A percentile compares a stretch with the other conserved stretches of the same genome.
Evolutionary conservation across 2,797 vertebrate species (phyloP).

Genomic region (Semotilus atromaculatus): DNA sequence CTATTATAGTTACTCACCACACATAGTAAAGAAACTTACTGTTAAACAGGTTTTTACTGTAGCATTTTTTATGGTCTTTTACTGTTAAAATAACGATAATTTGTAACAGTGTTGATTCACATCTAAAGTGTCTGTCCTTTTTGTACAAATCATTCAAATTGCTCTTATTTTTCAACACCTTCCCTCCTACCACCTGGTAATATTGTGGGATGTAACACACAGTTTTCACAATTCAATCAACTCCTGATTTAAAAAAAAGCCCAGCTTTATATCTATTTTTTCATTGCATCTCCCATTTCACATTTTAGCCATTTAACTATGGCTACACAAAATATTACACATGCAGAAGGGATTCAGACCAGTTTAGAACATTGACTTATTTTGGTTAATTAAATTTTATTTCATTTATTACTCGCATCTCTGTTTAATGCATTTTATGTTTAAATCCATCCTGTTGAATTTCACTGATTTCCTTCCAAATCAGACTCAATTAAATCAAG

Average conservation of each 20-base stretch:
- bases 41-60: too few species aligned
- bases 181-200: background rate
- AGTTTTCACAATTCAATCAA: background rate
- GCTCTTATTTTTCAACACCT: background rate
- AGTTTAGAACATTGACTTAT: background rate
- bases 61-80: too few species aligned
- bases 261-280: background rate
- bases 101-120: background rate
- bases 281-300: background rate
- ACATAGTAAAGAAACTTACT: too few species aligned
- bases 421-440: background rate
- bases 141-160: background rate
- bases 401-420: background rate
- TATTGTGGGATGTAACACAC: background rate
- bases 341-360: background rate
- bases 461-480: background rate
- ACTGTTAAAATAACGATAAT: too few species aligned
- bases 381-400: background rate
- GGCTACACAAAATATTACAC: background rate
- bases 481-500: background rate
- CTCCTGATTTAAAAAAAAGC: background rate
- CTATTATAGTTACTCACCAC: too few species aligned
- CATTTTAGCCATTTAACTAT: background rate
- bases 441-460: background rate
- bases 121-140: background rate